phyloP scores from a whole-genome alignment of 2,113 vertebrate genomes.

The Panthera leo region DNA sequence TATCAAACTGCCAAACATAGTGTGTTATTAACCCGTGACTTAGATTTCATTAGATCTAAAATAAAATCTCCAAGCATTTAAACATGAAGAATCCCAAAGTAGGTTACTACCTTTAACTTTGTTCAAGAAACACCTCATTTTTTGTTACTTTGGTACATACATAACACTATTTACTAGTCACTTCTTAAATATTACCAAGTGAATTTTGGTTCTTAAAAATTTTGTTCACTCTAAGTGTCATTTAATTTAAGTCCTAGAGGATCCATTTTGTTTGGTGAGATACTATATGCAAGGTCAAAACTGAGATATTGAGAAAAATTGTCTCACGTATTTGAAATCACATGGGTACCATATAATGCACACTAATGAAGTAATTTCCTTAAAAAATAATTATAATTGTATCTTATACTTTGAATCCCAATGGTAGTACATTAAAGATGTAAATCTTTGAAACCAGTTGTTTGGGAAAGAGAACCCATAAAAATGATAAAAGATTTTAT shows the following conservation, averaged over 20 bases:
- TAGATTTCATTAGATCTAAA: neutral
- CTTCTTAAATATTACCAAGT: neutral
- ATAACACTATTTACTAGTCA: neutral
- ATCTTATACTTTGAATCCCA: neutral
- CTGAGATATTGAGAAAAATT: neutral
- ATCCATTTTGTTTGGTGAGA: neutral
- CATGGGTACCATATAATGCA: neutral
- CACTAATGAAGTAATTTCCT: neutral
- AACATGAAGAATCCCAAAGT: neutral
- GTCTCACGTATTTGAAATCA: neutral
- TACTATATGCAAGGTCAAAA: neutral
- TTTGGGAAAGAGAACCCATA: neutral
- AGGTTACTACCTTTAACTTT: neutral
- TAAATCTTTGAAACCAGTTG: neutral
- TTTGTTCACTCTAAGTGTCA: neutral
- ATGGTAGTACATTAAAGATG: neutral
- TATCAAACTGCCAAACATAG: neutral
- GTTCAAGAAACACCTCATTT: neutral
- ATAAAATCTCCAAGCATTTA: neutral
- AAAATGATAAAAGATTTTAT: neutral
- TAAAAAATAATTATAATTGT: neutral
- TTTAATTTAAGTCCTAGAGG: neutral
- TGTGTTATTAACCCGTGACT: neutral
- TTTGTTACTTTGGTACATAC: neutral
- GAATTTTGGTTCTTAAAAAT: neutral